phyloP scores from a whole-genome alignment of 2,888 invertebrate species.

The Carabus problematicus region DNA sequence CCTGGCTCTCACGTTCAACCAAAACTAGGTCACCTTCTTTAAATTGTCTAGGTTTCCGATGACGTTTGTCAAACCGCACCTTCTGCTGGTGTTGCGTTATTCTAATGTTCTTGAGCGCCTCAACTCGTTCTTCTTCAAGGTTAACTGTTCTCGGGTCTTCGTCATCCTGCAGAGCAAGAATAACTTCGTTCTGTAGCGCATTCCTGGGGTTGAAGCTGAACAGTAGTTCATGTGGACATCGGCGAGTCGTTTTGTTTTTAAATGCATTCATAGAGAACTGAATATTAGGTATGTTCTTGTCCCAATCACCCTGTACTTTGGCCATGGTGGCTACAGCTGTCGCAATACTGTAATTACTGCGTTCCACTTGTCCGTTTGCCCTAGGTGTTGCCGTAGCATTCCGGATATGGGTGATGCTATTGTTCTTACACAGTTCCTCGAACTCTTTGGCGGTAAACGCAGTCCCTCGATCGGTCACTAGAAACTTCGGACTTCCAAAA shows the following conservation, averaged over 20 bases:
- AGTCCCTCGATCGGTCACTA: slow-evolving; percentile 7
- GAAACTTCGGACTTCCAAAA: slow-evolving; percentile 16
- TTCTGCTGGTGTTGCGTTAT: neutral
- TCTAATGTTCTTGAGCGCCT: neutral
- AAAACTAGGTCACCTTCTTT: slow-evolving; percentile 33
- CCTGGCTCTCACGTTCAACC: slow-evolving; percentile 23
- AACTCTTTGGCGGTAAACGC: slow-evolving; percentile 9
- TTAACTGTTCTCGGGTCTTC: neutral
- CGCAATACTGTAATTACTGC: slow-evolving; percentile 16
- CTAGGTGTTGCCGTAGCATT: slow-evolving; percentile 27
- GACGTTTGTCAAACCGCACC: slow-evolving; percentile 1
- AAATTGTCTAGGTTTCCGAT: neutral
- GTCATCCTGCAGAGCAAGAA: slow-evolving; percentile 1
- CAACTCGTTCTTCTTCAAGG: neutral
- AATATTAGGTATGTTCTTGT: slow-evolving; percentile 15
- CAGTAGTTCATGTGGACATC: slow-evolving; percentile 4
- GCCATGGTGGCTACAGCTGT: slow-evolving; percentile 14
- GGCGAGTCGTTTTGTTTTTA: slow-evolving; percentile 4
- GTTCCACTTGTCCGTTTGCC: slow-evolving; percentile 26
- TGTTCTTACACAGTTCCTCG: slow-evolving; percentile 15
- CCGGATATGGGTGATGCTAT: slow-evolving; percentile 7
- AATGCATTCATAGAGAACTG: slow-evolving; percentile 28
- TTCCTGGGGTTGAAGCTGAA: neutral
- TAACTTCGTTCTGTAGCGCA: slow-evolving; percentile 4
- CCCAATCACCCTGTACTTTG: neutral